Evolutionary conservation across 2,113 vertebrate species (phyloP).

Genomic region (Hippocampus comes): DNA sequence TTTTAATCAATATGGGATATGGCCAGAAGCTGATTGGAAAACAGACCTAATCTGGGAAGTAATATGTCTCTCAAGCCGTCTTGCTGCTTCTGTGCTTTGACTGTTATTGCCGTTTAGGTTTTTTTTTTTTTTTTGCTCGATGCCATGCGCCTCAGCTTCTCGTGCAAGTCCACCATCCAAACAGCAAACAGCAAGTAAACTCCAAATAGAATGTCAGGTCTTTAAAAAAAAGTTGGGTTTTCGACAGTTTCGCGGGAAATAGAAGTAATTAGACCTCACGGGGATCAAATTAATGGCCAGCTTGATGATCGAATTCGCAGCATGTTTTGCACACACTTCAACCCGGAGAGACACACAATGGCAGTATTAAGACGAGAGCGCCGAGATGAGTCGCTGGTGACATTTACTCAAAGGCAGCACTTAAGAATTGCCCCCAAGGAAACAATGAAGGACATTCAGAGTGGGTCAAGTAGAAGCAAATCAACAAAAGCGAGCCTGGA

Average conservation of each 20-base stretch:
- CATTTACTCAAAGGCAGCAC: background rate
- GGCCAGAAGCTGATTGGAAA: constrained; percentile 71
- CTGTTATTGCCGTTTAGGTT: constrained; percentile 36
- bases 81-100: constrained; percentile 44
- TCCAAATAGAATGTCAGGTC: constrained; percentile 2
- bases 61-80: constrained; percentile 62
- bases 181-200: constrained; percentile 21
- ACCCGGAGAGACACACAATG: background rate
- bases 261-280: constrained; percentile 3
- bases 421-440: background rate
- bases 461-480: background rate
- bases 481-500: background rate
- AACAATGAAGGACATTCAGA: background rate
- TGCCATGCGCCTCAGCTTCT: constrained; percentile 35
- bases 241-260: background rate
- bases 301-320: background rate
- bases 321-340: background rate
- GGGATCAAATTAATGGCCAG: background rate
- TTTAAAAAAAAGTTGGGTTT: background rate
- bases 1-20: constrained; percentile 77
- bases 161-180: constrained; percentile 24
- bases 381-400: background rate
- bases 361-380: background rate
- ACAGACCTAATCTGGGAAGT: constrained; percentile 72
- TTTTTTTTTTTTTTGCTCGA: constrained; percentile 16